Percentiles rank a stretch among this genome's conserved stretches.
phyloP scores from a whole-genome alignment of 2,797 vertebrate genomes.

The Parauchenoglanis punctatus region DNA sequence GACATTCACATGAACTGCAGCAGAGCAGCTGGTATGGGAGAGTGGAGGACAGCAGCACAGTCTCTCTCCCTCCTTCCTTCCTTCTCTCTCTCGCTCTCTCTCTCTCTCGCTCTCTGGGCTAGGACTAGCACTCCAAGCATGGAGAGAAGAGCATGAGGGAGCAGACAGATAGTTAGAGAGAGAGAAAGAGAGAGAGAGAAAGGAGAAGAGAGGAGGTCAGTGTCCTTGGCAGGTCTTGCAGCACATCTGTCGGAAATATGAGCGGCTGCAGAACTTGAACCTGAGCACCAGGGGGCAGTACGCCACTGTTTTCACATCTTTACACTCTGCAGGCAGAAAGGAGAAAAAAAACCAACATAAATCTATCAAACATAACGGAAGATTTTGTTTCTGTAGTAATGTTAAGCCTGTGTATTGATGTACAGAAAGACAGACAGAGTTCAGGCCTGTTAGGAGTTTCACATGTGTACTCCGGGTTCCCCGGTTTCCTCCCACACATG shows the following conservation, averaged over 20 bases:
- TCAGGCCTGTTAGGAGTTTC: neutral
- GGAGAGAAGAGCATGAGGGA: neutral
- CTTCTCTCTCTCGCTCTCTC: slow-evolving; percentile 55
- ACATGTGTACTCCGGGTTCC: neutral
- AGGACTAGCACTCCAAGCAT: slow-evolving; percentile 40
- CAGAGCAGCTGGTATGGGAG: slow-evolving; percentile 50
- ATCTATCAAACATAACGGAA: neutral
- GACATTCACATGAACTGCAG: slow-evolving; percentile 52
- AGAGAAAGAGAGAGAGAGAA: slow-evolving; percentile 15
- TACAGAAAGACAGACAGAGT: neutral
- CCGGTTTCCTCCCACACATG: neutral
- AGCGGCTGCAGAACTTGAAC: slow-evolving; percentile 97
- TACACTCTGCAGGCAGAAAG: slow-evolving; percentile 81
- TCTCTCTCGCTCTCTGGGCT: slow-evolving; percentile 44
- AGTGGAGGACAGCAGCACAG: slow-evolving; percentile 48
- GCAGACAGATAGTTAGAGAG: slow-evolving; percentile 6
- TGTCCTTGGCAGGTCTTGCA: slow-evolving; percentile 98
- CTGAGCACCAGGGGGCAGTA: slow-evolving; percentile 99
- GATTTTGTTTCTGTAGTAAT: neutral
- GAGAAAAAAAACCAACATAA: neutral
- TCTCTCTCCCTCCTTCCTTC: slow-evolving; percentile 31
- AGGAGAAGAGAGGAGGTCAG: slow-evolving; percentile 69
- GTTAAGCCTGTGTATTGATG: neutral
- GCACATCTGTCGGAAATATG: slow-evolving; percentile 99
- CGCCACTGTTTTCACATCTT: slow-evolving; percentile 99